Base-by-base conservation (phyloP, 2,113 vertebrate genomes). In the Rhinoptilus africanus region DNA sequence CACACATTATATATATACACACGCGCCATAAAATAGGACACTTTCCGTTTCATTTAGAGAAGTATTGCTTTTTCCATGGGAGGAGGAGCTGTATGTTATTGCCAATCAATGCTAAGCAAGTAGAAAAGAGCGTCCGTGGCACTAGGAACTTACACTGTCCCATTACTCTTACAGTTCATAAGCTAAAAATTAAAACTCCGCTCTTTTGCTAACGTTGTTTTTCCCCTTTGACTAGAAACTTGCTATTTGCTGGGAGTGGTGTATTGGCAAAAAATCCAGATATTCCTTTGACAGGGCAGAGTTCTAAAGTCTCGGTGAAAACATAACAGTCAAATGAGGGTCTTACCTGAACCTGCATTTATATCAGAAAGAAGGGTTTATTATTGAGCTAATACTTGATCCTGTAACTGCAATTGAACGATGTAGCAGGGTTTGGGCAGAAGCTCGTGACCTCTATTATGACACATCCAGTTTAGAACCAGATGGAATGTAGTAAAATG, bases 381-480 rank as follows among this genome's bases (percentile, higher is more conserved):
- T 90, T 85, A 53, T 50, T 69, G 50, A 88, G 69, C 32, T 89
- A 60, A 78, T 68, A 24, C 10, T 77, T 35, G 7, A 1, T 14
- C 37, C 10, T 76, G 51, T 72, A 91, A 72, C 73, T 79, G 9
- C 81, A 81, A 62, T 24, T 97, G 48, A 23, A 5, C 3, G 68
- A 48, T 60, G 64, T 51, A 57, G 73, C 45, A 50, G 76, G 50
- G 85, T 92, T 93, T 89, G 85, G 64, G 53, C 77, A 88, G 87
- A 88, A 91, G 74, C 53, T 92, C 86, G 85, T 94, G 95, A 96
- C 86, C 93, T 81, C 69, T 88, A 23, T 88, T 96, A 92, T 51
- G 80, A 74, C 57, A 78, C 77, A 82, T 87, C 74, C 71, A 73
- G 57, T 90, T 96, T 82, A 76, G 90, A 94, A 82, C 74, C 71